phyloP scores from a whole-genome alignment of 2,797 vertebrate genomes.

The Clarias pachynema region DNA sequence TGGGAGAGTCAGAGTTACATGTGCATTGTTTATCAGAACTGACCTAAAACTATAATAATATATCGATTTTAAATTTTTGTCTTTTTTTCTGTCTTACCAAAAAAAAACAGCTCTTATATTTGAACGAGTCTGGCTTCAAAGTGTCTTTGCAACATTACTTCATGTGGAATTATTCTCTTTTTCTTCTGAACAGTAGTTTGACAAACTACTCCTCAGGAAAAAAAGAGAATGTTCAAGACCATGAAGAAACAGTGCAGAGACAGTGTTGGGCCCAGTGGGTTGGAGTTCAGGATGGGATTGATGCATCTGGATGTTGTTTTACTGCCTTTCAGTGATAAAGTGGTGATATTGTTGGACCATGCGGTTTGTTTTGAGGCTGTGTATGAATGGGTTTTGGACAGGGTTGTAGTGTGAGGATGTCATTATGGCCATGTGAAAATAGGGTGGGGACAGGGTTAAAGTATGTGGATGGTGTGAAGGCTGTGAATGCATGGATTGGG shows the following conservation, averaged over 20 bases:
- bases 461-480: background rate
- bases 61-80: background rate
- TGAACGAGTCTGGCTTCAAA: background rate
- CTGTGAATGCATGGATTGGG: background rate
- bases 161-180: too few species aligned
- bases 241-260: background rate
- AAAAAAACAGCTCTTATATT: background rate
- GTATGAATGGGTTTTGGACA: too few species aligned
- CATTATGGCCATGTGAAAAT: rapidly evolving
- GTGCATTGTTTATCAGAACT: background rate
- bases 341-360: background rate
- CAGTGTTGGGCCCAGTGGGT: too few species aligned
- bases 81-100: background rate
- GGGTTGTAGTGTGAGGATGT: background rate
- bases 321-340: rapidly evolving
- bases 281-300: background rate
- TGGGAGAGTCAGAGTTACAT: background rate
- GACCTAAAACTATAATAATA: background rate
- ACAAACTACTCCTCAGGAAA: too few species aligned
- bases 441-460: background rate
- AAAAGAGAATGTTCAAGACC: background rate
- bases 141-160: background rate
- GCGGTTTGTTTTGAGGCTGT: background rate
- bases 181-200: too few species aligned
- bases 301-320: background rate